Evolutionary conservation across 2,797 vertebrate genomes (phyloP).

Genomic region (Balearica regulorum): DNA sequence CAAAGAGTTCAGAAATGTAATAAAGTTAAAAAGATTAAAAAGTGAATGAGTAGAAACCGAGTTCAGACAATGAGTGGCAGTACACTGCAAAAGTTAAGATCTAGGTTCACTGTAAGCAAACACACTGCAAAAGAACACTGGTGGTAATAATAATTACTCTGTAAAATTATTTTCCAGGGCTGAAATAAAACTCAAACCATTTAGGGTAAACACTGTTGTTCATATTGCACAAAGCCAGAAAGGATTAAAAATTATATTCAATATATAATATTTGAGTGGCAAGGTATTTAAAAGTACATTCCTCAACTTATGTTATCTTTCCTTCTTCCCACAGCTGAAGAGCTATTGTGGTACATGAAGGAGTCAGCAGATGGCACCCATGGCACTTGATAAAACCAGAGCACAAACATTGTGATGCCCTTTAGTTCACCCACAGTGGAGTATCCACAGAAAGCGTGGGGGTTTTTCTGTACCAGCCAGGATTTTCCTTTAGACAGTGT

Average conservation of each 20-base stretch:
- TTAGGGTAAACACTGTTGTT: background rate
- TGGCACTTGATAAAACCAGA: background rate
- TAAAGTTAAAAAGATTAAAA: background rate
- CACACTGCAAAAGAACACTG: background rate
- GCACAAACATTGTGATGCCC: background rate
- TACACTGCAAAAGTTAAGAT: background rate
- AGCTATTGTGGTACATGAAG: background rate
- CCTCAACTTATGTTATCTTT: background rate
- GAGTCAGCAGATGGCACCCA: conserved; percentile 72
- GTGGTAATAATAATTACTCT: background rate
- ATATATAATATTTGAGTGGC: background rate
- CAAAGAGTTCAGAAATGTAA: background rate
- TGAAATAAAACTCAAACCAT: background rate
- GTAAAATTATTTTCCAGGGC: background rate
- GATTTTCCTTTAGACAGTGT: background rate
- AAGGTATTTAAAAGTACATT: background rate
- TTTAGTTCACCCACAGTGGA: background rate
- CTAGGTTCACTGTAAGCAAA: background rate
- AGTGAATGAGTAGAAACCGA: background rate
- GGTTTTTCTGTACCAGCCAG: background rate
- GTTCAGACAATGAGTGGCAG: background rate
- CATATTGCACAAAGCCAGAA: background rate
- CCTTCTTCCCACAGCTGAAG: background rate
- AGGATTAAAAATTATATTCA: background rate
- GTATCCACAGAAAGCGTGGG: accelerated